Base-by-base conservation (phyloP, 2,797 vertebrate species). In the Erethizon dorsatum region DNA sequence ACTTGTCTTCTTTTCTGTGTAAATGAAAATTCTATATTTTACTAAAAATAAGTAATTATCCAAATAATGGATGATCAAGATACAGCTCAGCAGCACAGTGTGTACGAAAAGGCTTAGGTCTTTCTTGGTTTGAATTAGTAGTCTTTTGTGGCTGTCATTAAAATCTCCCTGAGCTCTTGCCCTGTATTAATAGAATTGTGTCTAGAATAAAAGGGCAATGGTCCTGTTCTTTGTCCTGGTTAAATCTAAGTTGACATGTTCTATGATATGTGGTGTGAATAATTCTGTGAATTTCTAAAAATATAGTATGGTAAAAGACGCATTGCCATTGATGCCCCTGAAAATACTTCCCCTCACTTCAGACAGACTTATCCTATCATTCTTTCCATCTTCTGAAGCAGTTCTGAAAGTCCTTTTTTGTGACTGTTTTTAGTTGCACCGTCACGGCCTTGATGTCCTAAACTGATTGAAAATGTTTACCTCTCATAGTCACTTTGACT, bases 21-120 rank as follows among this genome's bases (percentile, higher is more conserved):
- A 73, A 92, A 45, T 88, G 24, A 95, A 14, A 5, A n/a, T 50
- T 87, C 33, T 61, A 0, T 91, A 69, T 92, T 87, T 96, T 92
- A 92, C 28, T 59, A 61, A 90, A 78, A 83, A 89, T 69, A 92
- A 93, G 37, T 31, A 71, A 59, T 28, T 71, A 52, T 26, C 54
- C 61, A 33, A 13, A 85, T 45, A 82, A 61, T 52, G 52, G 26
- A 9, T 67, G 1, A 8, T 26, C 1, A 9, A 14, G 28, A 37
- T 45, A 2, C 15, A 45, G 5, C 31, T 93, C 28, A 9, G 13
- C 24, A 63, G 41, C 9, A 17, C 20, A 80, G 6, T 75, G 6
- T 4, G 1, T 52, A 31, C 85, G n/a, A 37, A 57, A 65, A 82
- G 45, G 24, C 14, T 28, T 47, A 37, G 24, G 78, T 18, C 65